These are phyloP conservation scores for Thalassaphorura encarpata DNA, from an alignment of 1,140 invertebrate species.

Conservation along the genomic window DNA sequence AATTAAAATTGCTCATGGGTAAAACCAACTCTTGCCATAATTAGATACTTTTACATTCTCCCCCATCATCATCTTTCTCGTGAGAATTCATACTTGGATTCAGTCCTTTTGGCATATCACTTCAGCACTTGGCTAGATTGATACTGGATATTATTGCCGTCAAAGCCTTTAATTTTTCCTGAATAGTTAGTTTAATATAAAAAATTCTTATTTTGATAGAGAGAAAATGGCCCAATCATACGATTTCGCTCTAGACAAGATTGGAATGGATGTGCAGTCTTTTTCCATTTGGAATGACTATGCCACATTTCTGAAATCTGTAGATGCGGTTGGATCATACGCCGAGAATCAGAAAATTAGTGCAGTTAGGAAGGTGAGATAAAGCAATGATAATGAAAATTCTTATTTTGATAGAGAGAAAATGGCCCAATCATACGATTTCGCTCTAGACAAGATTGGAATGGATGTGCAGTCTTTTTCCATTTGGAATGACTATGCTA, in stretches of 20 bases:
- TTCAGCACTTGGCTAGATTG: no score
- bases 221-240: constrained; percentile 99
- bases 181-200: background rate
- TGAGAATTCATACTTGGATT: no score
- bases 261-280: constrained; percentile 95
- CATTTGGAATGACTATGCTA: constrained; percentile 97
- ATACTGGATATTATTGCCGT: no score
- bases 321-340: constrained; percentile 95
- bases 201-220: constrained; percentile 44
- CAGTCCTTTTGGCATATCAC: no score
- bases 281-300: constrained; percentile 97
- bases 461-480: constrained; percentile 93
- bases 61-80: no score
- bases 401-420: constrained; percentile 68
- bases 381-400: background rate
- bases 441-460: constrained; percentile 97
- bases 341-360: constrained; percentile 99
- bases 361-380: constrained; percentile 87
- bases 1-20: no score
- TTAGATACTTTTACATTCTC: no score
- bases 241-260: constrained; percentile 97
- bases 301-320: constrained; percentile 91
- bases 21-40: no score
- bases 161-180: no score
- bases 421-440: constrained; percentile 99